Evolutionary conservation across 2,888 invertebrate species (phyloP), one percentile per base, ranked within the genome.

Genomic region (Cyclophora albipunctata): DNA sequence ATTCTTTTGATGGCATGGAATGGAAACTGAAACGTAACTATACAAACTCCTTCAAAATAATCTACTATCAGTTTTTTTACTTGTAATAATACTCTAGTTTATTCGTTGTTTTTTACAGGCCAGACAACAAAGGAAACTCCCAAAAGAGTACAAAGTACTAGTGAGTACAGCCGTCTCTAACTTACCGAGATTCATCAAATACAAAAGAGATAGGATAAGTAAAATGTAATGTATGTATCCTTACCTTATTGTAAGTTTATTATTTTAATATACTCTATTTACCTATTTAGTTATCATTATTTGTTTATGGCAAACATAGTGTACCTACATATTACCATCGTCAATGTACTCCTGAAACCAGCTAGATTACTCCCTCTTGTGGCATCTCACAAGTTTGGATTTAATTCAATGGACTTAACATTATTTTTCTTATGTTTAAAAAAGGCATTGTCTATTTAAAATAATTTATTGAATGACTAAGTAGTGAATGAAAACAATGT

Each of bases 101-200:
- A 20, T 20, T 20, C 20, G 20, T 20, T 20, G 20, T 20, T 54
- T 45, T 45, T 83, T 84, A 49, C 79, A 93, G 93, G 86, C 92
- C 43, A 88, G 91, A 34, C 90, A 91, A 59, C 92, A 94, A 66
- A 91, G 90, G 64, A 91, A 90, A 58, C 89, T 89, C 3, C 86
- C 94, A 0, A 92, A 92, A 52, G 93, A 93, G 64, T 92, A 93
- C 63, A 90, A 90, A 63, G 91, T 92, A 0, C 88, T 94, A n/a
- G 92, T 95, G 2, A 90, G 90, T 48, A 94, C 94, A 3, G 94
- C 92, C 0, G 90, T 90, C 49, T 89, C 91, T 2, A 95, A 95
- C 74, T 81, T 95, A 57, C 86, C 90, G 3, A 90, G 94, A 62
- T 95, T 95, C 75, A 91, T 94, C 52, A 91, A 91, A 63, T 95